Base-by-base conservation (phyloP, 2,113 vertebrate species). In the Labeo catla region DNA sequence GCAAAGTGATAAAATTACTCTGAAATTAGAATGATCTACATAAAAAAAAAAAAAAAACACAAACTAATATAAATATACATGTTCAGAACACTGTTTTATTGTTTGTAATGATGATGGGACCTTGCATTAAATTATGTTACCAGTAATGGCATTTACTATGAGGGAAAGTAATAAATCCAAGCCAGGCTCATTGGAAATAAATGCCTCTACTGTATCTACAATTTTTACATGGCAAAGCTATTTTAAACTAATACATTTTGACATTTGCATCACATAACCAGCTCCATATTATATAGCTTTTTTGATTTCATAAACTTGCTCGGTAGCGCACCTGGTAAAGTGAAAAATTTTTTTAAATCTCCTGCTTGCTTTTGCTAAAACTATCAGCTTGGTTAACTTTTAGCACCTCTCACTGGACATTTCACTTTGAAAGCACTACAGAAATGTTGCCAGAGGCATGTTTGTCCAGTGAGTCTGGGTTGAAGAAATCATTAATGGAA, bases 401-500 rank as follows among this genome's bases (percentile, higher is more conserved):
- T 39, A 39, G 39, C 39, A 39, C 39, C 39, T 39, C 39, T 39
- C 39, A 3, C 39, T 39, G n/a, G n/a, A n/a, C n/a, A n/a, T 63
- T 63, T 63, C 1, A 23, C 9, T 63, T 63, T 63, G n/a, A 63
- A 63, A 57, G 15, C 16, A 11, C 49, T 50, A 3, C n/a, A 63
- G 59, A 23, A 63, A 63, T 63, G 59, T 10, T 23, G 16, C 52
- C 52, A 39, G 39, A 39, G 39, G 4, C 39, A 57, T 15, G 15
- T 16, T 54, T 54, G 13, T 54, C 5, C 13, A 15, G 15, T 19
- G 59, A n/a, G 21, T 39, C 21, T 10, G 59, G 59, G 21, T n/a
- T 63, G 9, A 63, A 63, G n/a, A 63, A 63, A 63, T 23, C 21
- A 63, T 63, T 11, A 23, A 63, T 63, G 21, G 84, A 88, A 86